A percentile compares a stretch with the other conserved stretches of the same genome.
These are phyloP conservation scores for Xenopus borealis DNA, from an alignment of 2,113 vertebrate genomes.

Conservation along the genomic window DNA sequence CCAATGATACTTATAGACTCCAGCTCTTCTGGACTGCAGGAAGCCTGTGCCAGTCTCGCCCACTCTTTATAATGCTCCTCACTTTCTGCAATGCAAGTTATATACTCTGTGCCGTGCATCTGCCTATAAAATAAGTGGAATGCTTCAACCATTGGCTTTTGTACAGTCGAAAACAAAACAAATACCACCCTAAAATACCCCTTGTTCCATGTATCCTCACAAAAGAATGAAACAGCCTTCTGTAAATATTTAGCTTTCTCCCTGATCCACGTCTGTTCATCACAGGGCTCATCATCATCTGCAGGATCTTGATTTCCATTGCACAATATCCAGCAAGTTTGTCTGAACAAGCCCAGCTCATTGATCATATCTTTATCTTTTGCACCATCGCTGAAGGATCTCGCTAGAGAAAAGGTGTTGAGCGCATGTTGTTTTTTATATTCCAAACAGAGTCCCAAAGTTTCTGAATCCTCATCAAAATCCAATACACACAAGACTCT, in stretches of 20 bases:
- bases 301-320: constrained; percentile 72
- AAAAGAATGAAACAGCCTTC: constrained; percentile 68
- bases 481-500: constrained; percentile 79
- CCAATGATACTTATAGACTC: constrained; percentile 66
- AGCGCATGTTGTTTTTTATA: constrained; percentile 62
- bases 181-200: constrained; percentile 72
- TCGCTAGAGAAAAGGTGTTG: constrained; percentile 66
- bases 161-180: constrained; percentile 65
- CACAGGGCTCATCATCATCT: constrained; percentile 56
- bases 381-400: constrained; percentile 58
- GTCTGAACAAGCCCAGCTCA: constrained; percentile 65
- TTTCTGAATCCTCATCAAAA: constrained; percentile 73
- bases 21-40: constrained; percentile 59
- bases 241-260: constrained; percentile 65
- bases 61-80: constrained; percentile 63
- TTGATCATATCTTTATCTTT: constrained; percentile 56
- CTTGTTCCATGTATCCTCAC: constrained; percentile 68
- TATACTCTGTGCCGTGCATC: constrained; percentile 73
- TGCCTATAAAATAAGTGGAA: constrained; percentile 76
- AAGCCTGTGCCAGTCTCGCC: constrained; percentile 63
- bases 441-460: constrained; percentile 65
- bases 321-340: constrained; percentile 83
- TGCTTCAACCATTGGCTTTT: constrained; percentile 69
- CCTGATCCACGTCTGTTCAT: constrained; percentile 74
- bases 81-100: constrained; percentile 71